Evolutionary conservation across 92 coral and sea anemone species (phyloP).

Genomic region (Desmophyllum pertusum): DNA sequence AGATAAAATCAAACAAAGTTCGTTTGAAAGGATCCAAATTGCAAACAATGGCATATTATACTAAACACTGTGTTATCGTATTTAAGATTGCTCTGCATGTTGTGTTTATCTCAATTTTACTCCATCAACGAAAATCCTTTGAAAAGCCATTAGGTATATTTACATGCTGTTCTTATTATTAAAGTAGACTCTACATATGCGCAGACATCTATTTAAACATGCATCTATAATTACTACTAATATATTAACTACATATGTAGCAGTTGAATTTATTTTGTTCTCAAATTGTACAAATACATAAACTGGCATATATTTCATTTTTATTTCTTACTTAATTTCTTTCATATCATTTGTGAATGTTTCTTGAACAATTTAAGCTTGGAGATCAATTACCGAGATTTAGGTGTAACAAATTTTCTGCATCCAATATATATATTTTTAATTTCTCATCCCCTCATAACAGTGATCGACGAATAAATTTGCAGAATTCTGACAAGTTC

Average conservation of each 20-base stretch:
- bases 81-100: not conserved
- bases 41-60: not conserved
- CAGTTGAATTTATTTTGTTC: not conserved
- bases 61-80: not conserved
- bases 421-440: conserved; percentile 13
- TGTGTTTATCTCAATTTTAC: not conserved
- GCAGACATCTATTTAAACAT: not conserved
- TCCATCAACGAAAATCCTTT: not conserved
- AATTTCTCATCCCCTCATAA: not conserved
- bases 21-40: too few species aligned
- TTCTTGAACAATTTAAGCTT: not conserved
- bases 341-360: not conserved
- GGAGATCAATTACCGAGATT: not conserved
- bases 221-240: not conserved
- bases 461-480: not conserved
- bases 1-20: not conserved
- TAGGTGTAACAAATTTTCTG: conserved; percentile 1
- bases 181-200: not conserved
- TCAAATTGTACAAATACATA: not conserved
- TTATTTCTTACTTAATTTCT: too few species aligned
- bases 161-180: not conserved
- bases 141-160: not conserved
- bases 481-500: not conserved
- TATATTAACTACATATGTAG: not conserved
- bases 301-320: too few species aligned